These are phyloP conservation scores for Apaloderma vittatum DNA, from an alignment of 2,113 vertebrate species.

Conservation along the genomic window DNA sequence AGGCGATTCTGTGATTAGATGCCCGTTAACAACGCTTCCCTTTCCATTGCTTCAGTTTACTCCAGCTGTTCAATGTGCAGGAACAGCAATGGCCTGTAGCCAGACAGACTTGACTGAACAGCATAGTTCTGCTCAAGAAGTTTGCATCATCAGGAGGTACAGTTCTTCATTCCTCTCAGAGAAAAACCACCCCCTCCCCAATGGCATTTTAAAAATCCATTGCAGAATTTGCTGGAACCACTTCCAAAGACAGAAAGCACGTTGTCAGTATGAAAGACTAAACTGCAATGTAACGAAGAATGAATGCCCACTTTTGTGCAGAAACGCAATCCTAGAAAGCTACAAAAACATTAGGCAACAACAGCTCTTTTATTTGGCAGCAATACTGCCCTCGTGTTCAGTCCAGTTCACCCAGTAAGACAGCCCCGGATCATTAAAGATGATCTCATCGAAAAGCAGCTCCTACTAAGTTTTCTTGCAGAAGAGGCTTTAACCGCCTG, in stretches of 20 bases:
- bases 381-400: neutral
- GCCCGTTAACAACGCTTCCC: neutral
- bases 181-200: neutral
- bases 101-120: neutral
- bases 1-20: neutral
- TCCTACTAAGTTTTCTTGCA: neutral
- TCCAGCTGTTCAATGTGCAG: neutral
- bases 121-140: neutral
- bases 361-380: conserved; percentile 29
- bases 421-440: neutral
- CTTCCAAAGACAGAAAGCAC: neutral
- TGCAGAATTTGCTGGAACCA: neutral
- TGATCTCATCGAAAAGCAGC: conserved; percentile 1
- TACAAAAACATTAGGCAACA: neutral
- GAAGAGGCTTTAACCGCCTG: neutral
- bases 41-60: neutral
- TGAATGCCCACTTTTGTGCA: neutral
- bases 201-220: neutral
- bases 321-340: neutral
- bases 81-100: neutral
- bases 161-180: neutral
- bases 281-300: neutral
- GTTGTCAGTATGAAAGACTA: neutral
- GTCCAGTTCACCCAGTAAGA: conserved; percentile 7
- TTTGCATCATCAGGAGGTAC: neutral